phyloP scores from a whole-genome alignment of 2,113 vertebrate species.

The Lamprotornis superbus region DNA sequence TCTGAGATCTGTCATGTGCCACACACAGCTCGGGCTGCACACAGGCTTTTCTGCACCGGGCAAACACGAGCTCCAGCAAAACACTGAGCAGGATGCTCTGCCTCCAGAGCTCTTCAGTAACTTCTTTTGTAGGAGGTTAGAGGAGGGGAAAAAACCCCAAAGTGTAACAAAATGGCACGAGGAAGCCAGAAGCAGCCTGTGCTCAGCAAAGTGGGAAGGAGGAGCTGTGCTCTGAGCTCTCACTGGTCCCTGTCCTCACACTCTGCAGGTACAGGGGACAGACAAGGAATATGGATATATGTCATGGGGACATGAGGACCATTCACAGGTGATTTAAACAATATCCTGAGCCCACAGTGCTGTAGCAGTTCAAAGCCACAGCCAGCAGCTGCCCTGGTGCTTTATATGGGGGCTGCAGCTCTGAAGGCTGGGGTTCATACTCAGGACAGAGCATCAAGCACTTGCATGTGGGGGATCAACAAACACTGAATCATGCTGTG shows the following conservation, averaged over 20 bases:
- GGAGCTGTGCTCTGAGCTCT: not conserved
- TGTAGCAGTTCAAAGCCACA: not conserved
- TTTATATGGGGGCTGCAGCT: not conserved
- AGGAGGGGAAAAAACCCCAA: not conserved
- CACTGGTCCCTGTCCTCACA: not conserved
- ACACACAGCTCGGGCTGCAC: not conserved
- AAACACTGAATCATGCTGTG: slow-evolving; percentile 2
- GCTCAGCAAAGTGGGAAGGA: not conserved
- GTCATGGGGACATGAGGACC: not conserved
- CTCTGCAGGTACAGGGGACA: not conserved
- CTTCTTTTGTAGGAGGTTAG: not conserved
- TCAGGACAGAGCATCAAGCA: not conserved
- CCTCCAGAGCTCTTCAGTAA: not conserved
- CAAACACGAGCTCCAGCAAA: not conserved
- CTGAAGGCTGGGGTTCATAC: not conserved
- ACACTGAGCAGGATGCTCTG: not conserved
- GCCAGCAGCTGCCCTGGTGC: not conserved
- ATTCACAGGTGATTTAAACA: not conserved
- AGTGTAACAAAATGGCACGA: not conserved
- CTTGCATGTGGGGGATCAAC: not conserved
- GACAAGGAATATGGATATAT: not conserved
- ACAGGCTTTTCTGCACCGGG: not conserved
- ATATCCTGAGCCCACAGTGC: not conserved
- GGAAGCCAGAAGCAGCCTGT: not conserved
- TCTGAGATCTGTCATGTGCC: not conserved